phyloP scores from a whole-genome alignment of 2,888 invertebrate genomes.

The Erebia palarica region DNA sequence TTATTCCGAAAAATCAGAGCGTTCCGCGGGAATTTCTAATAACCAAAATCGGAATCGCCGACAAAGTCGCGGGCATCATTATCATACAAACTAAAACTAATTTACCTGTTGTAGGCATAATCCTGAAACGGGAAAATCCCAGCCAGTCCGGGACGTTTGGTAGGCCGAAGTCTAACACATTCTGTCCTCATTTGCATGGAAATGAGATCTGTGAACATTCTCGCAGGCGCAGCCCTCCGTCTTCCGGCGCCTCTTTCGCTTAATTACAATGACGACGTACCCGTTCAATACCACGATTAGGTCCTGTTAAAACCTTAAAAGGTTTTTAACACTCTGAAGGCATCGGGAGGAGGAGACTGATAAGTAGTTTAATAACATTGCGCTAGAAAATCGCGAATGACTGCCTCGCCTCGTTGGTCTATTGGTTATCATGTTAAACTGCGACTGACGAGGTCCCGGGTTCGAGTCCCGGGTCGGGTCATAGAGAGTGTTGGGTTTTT shows the following conservation, averaged over 20 bases:
- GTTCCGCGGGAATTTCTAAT: no score
- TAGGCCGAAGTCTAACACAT: conserved; percentile 63
- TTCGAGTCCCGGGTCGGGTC: no score
- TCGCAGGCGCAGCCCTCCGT: conserved; percentile 63
- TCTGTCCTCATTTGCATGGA: conserved; percentile 79
- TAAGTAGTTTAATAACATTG: no score
- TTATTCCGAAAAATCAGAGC: no score
- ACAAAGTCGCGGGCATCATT: no score
- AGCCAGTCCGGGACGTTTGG: conserved; percentile 5
- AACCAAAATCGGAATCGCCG: no score
- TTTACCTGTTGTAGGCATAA: neutral
- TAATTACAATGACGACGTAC: conserved; percentile 73
- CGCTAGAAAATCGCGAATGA: no score
- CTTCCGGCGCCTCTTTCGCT: conserved; percentile 75
- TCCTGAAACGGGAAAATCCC: neutral
- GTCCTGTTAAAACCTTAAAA: conserved; percentile 23
- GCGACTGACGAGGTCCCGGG: no score
- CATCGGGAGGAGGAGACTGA: no score
- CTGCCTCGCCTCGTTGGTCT: no score
- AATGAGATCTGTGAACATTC: conserved; percentile 77
- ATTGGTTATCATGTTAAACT: no score
- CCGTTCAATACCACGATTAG: conserved; percentile 51
- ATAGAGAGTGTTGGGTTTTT: no score
- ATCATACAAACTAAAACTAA: neutral
- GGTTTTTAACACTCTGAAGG: neutral